Percentiles rank a stretch among this genome's conserved stretches.
Conservation (phyloP, 2,113 vertebrate species). For the Fulmarus glacialis region DNA sequence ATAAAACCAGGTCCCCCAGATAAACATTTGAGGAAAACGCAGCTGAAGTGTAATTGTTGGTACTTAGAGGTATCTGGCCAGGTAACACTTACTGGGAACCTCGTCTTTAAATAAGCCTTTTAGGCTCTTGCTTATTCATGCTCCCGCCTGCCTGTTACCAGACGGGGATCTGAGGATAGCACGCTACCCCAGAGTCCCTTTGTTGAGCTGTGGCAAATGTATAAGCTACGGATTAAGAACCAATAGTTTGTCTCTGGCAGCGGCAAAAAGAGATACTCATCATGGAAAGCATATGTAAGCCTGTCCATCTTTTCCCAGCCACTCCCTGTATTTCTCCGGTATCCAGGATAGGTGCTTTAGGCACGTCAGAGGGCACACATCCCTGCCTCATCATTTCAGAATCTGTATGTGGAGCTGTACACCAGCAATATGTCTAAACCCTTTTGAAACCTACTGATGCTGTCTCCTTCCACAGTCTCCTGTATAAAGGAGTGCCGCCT, state of each 20-base stretch:
- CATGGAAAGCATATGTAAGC: rapidly evolving
- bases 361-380: not conserved
- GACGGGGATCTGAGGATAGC: rapidly evolving
- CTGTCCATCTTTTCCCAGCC: not conserved
- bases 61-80: rapidly evolving
- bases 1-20: not conserved
- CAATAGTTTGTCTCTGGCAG: too few species aligned
- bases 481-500: not conserved
- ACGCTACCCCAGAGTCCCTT: rapidly evolving
- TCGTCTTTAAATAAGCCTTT: not conserved
- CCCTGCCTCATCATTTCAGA: not conserved
- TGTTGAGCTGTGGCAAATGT: rapidly evolving
- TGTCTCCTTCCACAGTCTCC: not conserved
- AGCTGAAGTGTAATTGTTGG: not conserved
- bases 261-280: not conserved
- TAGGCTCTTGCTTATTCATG: not conserved
- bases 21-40: not conserved
- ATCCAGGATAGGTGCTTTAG: not conserved
- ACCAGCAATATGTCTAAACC: not conserved
- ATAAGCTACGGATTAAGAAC: rapidly evolving
- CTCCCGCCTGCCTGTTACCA: not conserved
- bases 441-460: not conserved
- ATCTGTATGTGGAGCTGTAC: rapidly evolving
- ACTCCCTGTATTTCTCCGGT: too few species aligned
- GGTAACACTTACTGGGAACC: not conserved